Percentiles rank a stretch among this genome's conserved stretches.
Conservation (phyloP, 2,113 vertebrate species). For the Oceanodroma tethys region DNA sequence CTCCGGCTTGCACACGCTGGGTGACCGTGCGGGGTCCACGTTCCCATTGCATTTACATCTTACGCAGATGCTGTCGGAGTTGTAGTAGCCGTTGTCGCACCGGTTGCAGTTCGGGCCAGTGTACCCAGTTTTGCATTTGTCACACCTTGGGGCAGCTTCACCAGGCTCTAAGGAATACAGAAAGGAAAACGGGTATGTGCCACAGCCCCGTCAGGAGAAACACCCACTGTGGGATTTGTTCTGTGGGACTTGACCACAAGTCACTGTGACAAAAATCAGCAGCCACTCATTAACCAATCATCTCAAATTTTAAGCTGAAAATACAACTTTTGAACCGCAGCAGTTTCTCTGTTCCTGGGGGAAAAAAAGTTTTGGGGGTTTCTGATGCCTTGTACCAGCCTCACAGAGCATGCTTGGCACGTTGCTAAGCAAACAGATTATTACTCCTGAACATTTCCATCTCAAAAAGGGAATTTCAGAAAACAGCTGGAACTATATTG, state of each 20-base stretch:
- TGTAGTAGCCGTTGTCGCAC: slow-evolving; percentile 84
- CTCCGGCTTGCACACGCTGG: slow-evolving; percentile 79
- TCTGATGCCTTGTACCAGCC: neutral
- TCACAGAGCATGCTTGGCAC: neutral
- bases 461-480: neutral
- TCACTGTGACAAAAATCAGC: neutral
- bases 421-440: neutral
- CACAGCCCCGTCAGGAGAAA: neutral
- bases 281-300: neutral
- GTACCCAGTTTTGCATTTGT: slow-evolving; percentile 79
- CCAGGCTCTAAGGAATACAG: slow-evolving; percentile 69
- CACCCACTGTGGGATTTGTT: rapidly evolving
- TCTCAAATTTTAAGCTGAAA: neutral
- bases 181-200: neutral
- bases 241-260: neutral
- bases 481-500: neutral
- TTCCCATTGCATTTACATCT: slow-evolving; percentile 87
- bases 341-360: neutral
- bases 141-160: slow-evolving; percentile 73
- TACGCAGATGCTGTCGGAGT: slow-evolving; percentile 77
- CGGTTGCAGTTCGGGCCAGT: slow-evolving; percentile 77
- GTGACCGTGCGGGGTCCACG: slow-evolving; percentile 71
- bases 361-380: neutral
- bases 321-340: neutral
- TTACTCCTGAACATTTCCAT: neutral